Base-by-base conservation (phyloP, 2,888 invertebrate genomes). In the Dioctria linearis region DNA sequence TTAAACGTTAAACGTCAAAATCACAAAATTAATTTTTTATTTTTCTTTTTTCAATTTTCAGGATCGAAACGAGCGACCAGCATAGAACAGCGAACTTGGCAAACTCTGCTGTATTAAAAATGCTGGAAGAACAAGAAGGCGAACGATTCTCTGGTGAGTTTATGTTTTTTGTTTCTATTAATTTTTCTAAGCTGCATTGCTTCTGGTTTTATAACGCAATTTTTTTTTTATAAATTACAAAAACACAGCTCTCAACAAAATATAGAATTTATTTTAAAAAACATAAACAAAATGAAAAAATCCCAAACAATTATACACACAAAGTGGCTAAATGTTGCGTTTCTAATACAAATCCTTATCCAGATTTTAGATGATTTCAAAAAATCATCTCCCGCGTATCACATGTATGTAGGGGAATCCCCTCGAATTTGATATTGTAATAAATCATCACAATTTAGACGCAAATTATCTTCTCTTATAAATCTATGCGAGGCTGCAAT, bases 101-200 rank as follows among this genome's bases (percentile, higher is more conserved):
- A 86, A 95, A 95, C 89, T 96, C 96, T 71, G 95, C 95, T 69
- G 96, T 96, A 79, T 90, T 96, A 84, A 92, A 94, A 83, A 95
- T 96, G 93, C 91, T 96, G 82, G 95, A 95, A 87, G 96, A 96
- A 88, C 95, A 96, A 88, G 95, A 95, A 87, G 90, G 91, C 84
- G 91, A 93, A 85, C 93, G 92, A 71, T 46, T 71, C 54, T 71
- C 71, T 11, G 87, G 90, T 92, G 84, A 91, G 90, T 86, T 87
- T 91, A 91, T 85, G 25, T 25, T 25, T 25, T 25, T 25, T 25
- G 0, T 25, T 25, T 25, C 25, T 25, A 25, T 25, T 25, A 25
- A 25, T 25, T 25, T 25, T 25, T 25, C 25, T 25, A 25, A 25
- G 25, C 25, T 25, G 25, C 25, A 25, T 25, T 25, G 25, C 25